phyloP scores from a whole-genome alignment of 2,888 invertebrate species.

The Pandemis cinnamomeana region DNA sequence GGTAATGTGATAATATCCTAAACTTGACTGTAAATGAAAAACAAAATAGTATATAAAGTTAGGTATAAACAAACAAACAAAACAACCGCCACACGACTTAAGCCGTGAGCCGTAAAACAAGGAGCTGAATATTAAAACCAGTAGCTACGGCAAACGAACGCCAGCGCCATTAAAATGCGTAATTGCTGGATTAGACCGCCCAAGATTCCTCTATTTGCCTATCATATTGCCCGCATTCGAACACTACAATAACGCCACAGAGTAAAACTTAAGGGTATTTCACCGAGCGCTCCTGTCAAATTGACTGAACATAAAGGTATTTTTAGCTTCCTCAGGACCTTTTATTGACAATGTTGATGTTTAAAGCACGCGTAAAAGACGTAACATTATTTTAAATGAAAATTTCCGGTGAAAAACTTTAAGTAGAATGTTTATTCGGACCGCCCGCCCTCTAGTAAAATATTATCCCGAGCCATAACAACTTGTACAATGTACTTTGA shows the following conservation, averaged over 20 bases:
- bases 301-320: too few relatives aligned
- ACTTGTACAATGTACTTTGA: neutral
- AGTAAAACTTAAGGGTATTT: conserved; percentile 39
- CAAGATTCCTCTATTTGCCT: conserved; percentile 80
- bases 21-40: neutral
- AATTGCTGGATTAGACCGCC: conserved; percentile 83
- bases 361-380: too few relatives aligned
- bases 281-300: too few relatives aligned
- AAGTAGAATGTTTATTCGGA: too few relatives aligned
- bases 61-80: conserved; percentile 33
- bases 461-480: too few relatives aligned
- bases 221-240: conserved; percentile 56
- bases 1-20: neutral
- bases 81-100: conserved; percentile 35
- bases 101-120: conserved; percentile 73
- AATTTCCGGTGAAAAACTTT: too few relatives aligned
- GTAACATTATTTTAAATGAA: too few relatives aligned
- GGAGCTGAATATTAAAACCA: conserved; percentile 82
- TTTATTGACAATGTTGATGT: too few relatives aligned
- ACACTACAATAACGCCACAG: conserved; percentile 52
- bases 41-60: conserved; percentile 2
- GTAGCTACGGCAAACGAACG: conserved; percentile 66
- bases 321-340: too few relatives aligned
- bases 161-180: conserved; percentile 84
- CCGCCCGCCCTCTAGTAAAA: too few relatives aligned